Conservation (phyloP, 2,113 vertebrate species). For the Gadus chalcogrammus region DNA sequence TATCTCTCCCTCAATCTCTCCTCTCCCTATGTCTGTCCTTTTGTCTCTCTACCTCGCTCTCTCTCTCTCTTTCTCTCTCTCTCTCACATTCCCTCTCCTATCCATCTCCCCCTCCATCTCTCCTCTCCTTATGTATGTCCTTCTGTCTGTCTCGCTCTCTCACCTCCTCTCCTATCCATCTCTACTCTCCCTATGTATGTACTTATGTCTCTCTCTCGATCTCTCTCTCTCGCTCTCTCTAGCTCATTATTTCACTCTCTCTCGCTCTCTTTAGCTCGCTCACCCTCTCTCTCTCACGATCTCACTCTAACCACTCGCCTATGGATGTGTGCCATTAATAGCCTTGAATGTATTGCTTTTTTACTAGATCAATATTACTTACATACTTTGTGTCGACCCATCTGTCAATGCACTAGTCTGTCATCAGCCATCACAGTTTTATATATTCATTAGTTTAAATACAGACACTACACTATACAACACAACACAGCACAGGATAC, state of each 20-base stretch:
- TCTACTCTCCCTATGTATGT: not conserved
- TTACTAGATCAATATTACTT: not conserved
- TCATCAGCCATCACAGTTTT: constrained; percentile 6
- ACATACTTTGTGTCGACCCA: constrained; percentile 2
- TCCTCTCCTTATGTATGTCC: not conserved
- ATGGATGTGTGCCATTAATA: constrained; percentile 14
- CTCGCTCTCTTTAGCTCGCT: too few species aligned
- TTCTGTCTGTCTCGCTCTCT: not conserved
- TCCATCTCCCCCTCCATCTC: not conserved
- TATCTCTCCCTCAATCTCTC: not conserved
- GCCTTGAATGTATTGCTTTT: constrained; percentile 14
- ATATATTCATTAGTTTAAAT: constrained; percentile 8
- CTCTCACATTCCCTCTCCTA: not conserved
- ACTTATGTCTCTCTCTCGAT: not conserved
- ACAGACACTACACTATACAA: not conserved
- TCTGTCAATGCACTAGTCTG: constrained; percentile 5
- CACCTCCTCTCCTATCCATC: not conserved
- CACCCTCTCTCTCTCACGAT: not conserved
- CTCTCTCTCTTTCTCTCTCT: not conserved
- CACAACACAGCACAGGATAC: not conserved
- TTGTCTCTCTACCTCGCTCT: not conserved
- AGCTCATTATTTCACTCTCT: too few species aligned
- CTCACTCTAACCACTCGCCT: constrained; percentile 6
- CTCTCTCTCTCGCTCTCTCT: constrained; percentile 2
- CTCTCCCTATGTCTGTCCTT: not conserved